phyloP scores from a whole-genome alignment of 1,140 invertebrate genomes.

The Calosoma granatense region DNA sequence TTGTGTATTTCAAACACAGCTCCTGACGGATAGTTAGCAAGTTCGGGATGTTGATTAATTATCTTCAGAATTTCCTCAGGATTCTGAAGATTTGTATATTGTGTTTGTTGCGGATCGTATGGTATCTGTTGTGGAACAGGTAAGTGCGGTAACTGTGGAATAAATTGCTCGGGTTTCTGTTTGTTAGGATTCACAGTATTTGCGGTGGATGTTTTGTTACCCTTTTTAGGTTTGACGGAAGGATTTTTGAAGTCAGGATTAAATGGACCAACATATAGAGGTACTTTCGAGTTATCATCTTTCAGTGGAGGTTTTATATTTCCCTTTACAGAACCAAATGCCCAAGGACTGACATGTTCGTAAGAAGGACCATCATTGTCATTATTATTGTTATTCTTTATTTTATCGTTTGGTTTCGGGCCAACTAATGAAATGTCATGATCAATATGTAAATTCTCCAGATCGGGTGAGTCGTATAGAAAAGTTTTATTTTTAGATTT shows the following conservation, averaged over 20 bases:
- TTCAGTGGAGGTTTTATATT: background rate
- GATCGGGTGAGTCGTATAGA: background rate
- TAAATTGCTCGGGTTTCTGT: conserved; percentile 10
- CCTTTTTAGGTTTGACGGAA: conserved; percentile 14
- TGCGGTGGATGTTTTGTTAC: conserved; percentile 3
- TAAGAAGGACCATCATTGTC: background rate
- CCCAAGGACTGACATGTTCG: background rate
- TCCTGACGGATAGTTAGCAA: conserved; percentile 29
- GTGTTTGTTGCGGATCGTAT: conserved; percentile 1
- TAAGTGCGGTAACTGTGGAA: background rate
- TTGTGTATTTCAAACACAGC: conserved; percentile 32
- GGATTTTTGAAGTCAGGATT: conserved; percentile 34
- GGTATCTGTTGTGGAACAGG: conserved; percentile 6
- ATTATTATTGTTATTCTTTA: background rate
- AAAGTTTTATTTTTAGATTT: background rate
- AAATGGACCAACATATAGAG: conserved; percentile 36
- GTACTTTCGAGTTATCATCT: background rate
- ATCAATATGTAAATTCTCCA: background rate
- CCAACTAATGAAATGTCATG: too few species aligned
- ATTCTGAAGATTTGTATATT: conserved; percentile 20
- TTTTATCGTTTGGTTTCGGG: too few species aligned
- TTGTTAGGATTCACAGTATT: conserved; percentile 8
- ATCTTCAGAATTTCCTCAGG: conserved; percentile 29
- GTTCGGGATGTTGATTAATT: conserved; percentile 31
- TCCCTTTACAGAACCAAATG: background rate